Evolutionary conservation across 2,888 invertebrate genomes (phyloP).

Genomic region (Lasioglossum zephyrum): DNA sequence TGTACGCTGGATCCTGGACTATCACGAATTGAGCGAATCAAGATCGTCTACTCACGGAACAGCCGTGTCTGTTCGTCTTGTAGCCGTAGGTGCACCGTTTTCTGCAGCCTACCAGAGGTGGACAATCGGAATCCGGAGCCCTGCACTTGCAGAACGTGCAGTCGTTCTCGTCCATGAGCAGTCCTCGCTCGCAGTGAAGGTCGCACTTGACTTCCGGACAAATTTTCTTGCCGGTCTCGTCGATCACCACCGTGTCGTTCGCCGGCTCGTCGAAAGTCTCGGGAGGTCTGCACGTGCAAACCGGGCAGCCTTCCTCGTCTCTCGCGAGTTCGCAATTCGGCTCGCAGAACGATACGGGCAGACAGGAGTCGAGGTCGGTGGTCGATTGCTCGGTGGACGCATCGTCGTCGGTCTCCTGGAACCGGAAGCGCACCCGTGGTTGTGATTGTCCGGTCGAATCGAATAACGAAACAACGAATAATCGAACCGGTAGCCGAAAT

Average conservation of each 20-base stretch:
- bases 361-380: constrained; percentile 68
- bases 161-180: constrained; percentile 79
- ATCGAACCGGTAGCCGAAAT: neutral
- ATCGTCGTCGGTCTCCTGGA: constrained; percentile 40
- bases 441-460: neutral
- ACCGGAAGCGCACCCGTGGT: neutral
- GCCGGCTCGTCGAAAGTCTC: constrained; percentile 20
- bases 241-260: constrained; percentile 49
- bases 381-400: neutral
- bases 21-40: neutral
- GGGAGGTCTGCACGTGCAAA: constrained; percentile 74
- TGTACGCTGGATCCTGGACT: too few relatives aligned
- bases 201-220: constrained; percentile 79
- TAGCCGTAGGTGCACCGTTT: constrained; percentile 79
- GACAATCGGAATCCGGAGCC: constrained; percentile 72
- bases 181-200: constrained; percentile 78
- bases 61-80: constrained; percentile 78
- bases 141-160: constrained; percentile 80
- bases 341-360: constrained; percentile 71
- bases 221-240: constrained; percentile 61
- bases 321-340: constrained; percentile 72
- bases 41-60: constrained; percentile 73
- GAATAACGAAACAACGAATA: neutral
- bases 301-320: constrained; percentile 76
- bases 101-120: constrained; percentile 73